Evolutionary conservation across 2,888 invertebrate species (phyloP).

Genomic region (Imbricaverruca yamaguchii): DNA sequence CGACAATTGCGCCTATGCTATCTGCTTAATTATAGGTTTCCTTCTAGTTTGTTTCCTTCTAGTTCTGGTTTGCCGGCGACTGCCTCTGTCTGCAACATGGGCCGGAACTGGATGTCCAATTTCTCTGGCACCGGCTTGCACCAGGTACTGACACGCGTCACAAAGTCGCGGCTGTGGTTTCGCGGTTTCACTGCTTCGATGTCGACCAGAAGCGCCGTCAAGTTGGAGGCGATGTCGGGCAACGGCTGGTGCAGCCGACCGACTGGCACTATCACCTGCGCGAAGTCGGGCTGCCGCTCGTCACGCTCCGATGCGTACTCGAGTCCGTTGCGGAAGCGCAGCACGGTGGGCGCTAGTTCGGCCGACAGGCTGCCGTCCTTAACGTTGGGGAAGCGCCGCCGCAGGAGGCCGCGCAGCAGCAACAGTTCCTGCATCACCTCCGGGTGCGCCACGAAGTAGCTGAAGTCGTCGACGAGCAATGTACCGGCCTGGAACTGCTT

Average conservation of each 20-base stretch:
- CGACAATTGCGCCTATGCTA: too few species aligned
- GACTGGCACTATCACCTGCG: constrained; percentile 7
- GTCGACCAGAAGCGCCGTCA: not conserved
- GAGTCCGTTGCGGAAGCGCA: constrained; percentile 60
- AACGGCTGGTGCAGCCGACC: not conserved
- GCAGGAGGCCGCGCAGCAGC: constrained; percentile 66
- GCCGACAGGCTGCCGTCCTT: constrained; percentile 52
- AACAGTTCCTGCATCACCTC: constrained; percentile 69
- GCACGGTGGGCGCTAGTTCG: constrained; percentile 55
- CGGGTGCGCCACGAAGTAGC: constrained; percentile 67
- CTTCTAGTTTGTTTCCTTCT: too few species aligned
- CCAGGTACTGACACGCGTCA: not conserved
- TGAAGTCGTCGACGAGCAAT: constrained; percentile 52
- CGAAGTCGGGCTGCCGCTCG: constrained; percentile 63
- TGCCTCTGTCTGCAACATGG: constrained; percentile 28
- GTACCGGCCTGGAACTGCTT: constrained; percentile 55
- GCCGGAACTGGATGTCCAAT: constrained; percentile 26
- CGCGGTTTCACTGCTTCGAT: not conserved
- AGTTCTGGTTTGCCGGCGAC: too few species aligned
- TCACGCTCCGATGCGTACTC: constrained; percentile 56
- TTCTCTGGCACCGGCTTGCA: constrained; percentile 2
- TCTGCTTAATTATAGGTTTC: too few species aligned
- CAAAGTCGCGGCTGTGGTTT: not conserved
- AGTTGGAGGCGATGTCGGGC: not conserved
- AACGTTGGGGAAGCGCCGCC: constrained; percentile 61